A percentile compares a stretch with the other conserved stretches of the same genome.
Conservation (phyloP, 2,113 vertebrate species). For the Xyrauchen texanus region DNA sequence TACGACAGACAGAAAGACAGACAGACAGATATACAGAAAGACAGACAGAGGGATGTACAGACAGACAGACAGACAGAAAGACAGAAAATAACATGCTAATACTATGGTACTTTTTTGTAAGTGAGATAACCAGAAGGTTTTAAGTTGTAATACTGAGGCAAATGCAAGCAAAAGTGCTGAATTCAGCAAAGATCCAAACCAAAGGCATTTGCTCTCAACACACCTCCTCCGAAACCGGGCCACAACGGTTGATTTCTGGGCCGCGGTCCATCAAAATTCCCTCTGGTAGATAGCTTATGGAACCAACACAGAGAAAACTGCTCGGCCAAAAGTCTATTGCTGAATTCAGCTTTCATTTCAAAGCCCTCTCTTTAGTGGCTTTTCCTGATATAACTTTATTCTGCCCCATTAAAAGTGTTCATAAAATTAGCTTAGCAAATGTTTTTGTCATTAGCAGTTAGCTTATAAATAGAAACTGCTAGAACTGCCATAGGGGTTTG, state of each 20-base stretch:
- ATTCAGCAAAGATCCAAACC: slow-evolving; percentile 72
- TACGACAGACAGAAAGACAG: no score
- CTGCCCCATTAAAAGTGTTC: slow-evolving; percentile 39
- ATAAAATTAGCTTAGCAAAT: slow-evolving; percentile 48
- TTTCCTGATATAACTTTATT: slow-evolving; percentile 42
- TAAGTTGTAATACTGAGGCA: neutral
- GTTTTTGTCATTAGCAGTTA: slow-evolving; percentile 45
- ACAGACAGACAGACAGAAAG: no score
- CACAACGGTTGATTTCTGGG: slow-evolving; percentile 67
- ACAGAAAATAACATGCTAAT: no score
- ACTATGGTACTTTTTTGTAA: neutral
- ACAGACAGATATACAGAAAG: no score
- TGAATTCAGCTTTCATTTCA: slow-evolving; percentile 52
- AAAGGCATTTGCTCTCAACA: slow-evolving; percentile 71
- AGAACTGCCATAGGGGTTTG: slow-evolving; percentile 1
- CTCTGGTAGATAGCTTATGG: slow-evolving; percentile 37
- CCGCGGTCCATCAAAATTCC: slow-evolving; percentile 34
- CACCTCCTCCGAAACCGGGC: slow-evolving; percentile 66
- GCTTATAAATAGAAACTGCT: slow-evolving; percentile 39
- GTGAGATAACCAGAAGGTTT: neutral
- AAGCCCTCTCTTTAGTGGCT: slow-evolving; percentile 40
- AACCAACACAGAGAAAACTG: slow-evolving; percentile 24
- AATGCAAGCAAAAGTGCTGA: slow-evolving; percentile 56
- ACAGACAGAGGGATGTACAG: no score
- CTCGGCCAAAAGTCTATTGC: slow-evolving; percentile 56